phyloP scores from a whole-genome alignment of 1,140 invertebrate species.

The Teleogryllus occipitalis region DNA sequence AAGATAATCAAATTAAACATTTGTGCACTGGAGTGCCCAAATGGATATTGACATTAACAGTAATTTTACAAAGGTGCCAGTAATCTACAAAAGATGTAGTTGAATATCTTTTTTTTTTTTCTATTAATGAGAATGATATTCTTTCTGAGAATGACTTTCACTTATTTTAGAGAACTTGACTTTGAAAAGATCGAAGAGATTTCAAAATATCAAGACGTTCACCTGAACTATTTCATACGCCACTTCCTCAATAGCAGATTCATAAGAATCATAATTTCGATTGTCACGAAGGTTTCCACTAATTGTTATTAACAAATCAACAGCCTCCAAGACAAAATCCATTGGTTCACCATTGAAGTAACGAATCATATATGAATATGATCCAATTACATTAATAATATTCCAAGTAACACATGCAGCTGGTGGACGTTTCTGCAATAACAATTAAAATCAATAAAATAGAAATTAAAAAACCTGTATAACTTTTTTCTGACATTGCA shows the following conservation, averaged over 20 bases:
- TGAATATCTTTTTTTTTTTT: no score
- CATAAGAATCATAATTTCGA: conserved; percentile 48
- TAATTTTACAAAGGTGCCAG: no score
- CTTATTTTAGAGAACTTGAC: no score
- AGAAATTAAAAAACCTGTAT: background rate
- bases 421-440: conserved; percentile 49
- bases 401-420: conserved; percentile 56
- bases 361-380: conserved; percentile 54
- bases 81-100: no score
- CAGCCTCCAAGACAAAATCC: conserved; percentile 48
- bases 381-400: conserved; percentile 56
- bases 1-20: no score
- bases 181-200: no score
- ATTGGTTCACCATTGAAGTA: conserved; percentile 62
- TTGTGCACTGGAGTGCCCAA: no score
- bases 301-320: conserved; percentile 45
- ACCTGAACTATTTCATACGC: conserved; percentile 46
- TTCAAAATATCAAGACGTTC: conserved; percentile 24
- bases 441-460: conserved; percentile 24
- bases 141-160: no score
- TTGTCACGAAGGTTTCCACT: conserved; percentile 51
- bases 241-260: conserved; percentile 53
- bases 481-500: background rate
- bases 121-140: no score
- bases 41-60: no score